Percentiles rank a stretch among this genome's conserved stretches.
Evolutionary conservation across 2,888 invertebrate genomes (phyloP).

Genomic region (Apamea anceps): DNA sequence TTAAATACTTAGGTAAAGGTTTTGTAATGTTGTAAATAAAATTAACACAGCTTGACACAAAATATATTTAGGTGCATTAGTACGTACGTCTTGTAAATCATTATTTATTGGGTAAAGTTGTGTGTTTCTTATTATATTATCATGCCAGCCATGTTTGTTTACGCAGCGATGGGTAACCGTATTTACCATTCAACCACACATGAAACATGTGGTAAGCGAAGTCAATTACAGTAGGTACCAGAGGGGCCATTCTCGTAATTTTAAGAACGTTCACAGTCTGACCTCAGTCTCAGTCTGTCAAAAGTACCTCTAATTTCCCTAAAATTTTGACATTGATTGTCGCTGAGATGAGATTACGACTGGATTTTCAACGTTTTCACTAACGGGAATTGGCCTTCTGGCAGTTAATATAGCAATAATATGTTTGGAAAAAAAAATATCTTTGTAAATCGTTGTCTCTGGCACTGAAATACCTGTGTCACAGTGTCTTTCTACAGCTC

Average conservation of each 20-base stretch:
- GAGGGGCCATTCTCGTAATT: no score
- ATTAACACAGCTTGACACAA: slow-evolving; percentile 9
- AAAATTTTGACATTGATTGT: no score
- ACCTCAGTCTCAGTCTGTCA: no score
- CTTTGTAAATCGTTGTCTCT: neutral
- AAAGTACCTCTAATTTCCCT: no score
- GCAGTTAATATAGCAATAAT: neutral
- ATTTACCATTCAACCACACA: slow-evolving; percentile 34
- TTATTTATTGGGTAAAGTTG: slow-evolving; percentile 37
- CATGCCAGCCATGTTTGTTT: slow-evolving; percentile 36
- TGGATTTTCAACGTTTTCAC: no score
- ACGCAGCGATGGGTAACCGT: slow-evolving; percentile 33
- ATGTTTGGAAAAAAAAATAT: neutral
- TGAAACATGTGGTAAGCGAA: slow-evolving; percentile 20
- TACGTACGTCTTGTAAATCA: slow-evolving; percentile 31
- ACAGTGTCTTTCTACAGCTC: neutral
- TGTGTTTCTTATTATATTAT: slow-evolving; percentile 49
- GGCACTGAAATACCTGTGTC: neutral
- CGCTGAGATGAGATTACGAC: no score
- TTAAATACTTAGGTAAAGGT: neutral
- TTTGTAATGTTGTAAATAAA: neutral
- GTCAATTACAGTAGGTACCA: slow-evolving; percentile 21
- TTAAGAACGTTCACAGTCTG: no score
- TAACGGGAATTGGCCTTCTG: no score
- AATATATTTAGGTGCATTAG: neutral